phyloP scores from a whole-genome alignment of 1,140 invertebrate genomes.

The Lanistes nyassanus region DNA sequence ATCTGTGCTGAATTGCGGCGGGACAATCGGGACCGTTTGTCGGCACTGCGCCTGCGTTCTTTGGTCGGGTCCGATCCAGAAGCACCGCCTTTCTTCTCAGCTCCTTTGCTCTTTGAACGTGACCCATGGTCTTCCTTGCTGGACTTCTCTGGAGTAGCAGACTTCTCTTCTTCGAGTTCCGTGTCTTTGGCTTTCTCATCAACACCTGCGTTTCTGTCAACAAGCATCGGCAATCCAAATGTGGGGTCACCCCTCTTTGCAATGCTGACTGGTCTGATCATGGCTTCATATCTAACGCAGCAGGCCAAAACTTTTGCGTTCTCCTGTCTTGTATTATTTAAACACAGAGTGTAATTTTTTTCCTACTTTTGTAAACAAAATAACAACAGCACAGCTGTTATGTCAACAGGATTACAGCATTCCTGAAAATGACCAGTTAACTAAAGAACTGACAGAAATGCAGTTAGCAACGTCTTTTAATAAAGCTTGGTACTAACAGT shows the following conservation, averaged over 20 bases:
- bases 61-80: slow-evolving; percentile 35
- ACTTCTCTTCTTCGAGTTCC: slow-evolving; percentile 61
- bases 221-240: neutral
- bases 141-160: slow-evolving; percentile 56
- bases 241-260: neutral
- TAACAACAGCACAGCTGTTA: too few relatives aligned
- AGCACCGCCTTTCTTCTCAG: slow-evolving; percentile 34
- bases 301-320: too few relatives aligned
- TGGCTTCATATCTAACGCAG: too few relatives aligned
- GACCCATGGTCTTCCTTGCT: slow-evolving; percentile 54
- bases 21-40: slow-evolving; percentile 38
- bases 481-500: too few relatives aligned
- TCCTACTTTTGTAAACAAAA: too few relatives aligned
- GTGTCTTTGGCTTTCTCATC: slow-evolving; percentile 59
- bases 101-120: slow-evolving; percentile 42
- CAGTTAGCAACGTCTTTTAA: too few relatives aligned
- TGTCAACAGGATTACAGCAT: too few relatives aligned
- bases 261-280: neutral
- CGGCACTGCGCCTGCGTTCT: slow-evolving; percentile 55
- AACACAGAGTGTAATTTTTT: too few relatives aligned
- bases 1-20: slow-evolving; percentile 48
- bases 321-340: too few relatives aligned
- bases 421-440: too few relatives aligned
- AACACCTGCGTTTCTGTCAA: slow-evolving; percentile 56
- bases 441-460: too few relatives aligned